These are phyloP conservation scores for Platygyra sinensis DNA, from an alignment of 64 coral and sea anemone species.

Conservation along the genomic window DNA sequence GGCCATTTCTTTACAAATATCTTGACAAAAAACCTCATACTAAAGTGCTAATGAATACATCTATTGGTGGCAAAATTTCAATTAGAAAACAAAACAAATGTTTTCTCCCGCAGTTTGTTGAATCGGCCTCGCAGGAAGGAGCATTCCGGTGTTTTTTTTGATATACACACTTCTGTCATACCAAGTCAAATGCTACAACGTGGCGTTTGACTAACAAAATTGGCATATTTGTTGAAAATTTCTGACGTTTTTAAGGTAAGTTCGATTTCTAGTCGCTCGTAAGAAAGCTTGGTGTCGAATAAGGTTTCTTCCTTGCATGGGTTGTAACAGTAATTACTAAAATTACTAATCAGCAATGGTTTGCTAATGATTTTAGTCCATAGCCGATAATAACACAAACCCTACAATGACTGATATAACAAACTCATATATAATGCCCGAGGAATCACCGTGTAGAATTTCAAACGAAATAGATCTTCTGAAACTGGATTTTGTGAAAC, in stretches of 20 bases:
- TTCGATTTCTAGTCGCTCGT: not conserved
- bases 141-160: not conserved
- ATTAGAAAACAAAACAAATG: not conserved
- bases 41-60: not conserved
- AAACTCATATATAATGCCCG: too few species aligned
- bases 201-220: not conserved
- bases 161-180: not conserved
- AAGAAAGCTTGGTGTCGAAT: not conserved
- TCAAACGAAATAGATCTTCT: too few species aligned
- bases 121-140: not conserved
- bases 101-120: not conserved
- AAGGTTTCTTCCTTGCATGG: not conserved
- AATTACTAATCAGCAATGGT: not conserved
- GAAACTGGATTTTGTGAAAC: too few species aligned
- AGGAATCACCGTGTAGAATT: too few species aligned
- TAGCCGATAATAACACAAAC: too few species aligned
- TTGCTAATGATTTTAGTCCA: not conserved
- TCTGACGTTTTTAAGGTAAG: not conserved
- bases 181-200: not conserved
- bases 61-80: not conserved
- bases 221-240: not conserved
- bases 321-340: not conserved
- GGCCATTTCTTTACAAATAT: conserved; percentile 17
- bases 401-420: too few species aligned
- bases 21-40: not conserved